phyloP scores from a whole-genome alignment of 2,888 invertebrate species.

The Lymantria dispar region DNA sequence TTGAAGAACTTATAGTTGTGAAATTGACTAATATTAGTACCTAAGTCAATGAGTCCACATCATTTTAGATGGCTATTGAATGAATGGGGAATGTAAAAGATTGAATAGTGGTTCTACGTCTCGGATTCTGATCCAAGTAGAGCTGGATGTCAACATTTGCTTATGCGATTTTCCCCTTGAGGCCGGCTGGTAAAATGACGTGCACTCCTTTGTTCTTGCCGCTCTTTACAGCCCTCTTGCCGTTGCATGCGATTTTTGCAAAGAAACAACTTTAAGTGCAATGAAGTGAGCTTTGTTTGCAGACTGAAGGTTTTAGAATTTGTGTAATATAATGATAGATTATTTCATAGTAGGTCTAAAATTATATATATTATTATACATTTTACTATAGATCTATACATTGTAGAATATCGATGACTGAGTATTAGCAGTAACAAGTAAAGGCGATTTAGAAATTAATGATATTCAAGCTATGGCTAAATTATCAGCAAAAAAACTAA shows the following conservation, averaged over 20 bases:
- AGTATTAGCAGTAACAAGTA: too few relatives aligned
- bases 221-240: constrained; percentile 48
- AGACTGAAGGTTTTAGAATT: background rate
- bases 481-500: too few relatives aligned
- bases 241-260: constrained; percentile 57
- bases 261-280: constrained; percentile 31
- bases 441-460: too few relatives aligned
- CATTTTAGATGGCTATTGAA: constrained; percentile 11
- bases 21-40: background rate
- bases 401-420: too few relatives aligned
- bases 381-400: too few relatives aligned
- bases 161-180: constrained; percentile 56
- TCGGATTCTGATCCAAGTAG: constrained; percentile 42
- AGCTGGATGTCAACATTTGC: constrained; percentile 74
- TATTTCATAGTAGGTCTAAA: too few relatives aligned
- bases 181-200: constrained; percentile 65
- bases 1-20: too few relatives aligned
- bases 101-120: constrained; percentile 34
- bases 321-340: too few relatives aligned
- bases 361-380: too few relatives aligned
- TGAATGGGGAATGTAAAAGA: constrained; percentile 21
- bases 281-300: constrained; percentile 21
- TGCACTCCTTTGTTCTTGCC: constrained; percentile 50
- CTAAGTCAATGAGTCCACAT: constrained; percentile 6
- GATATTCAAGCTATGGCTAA: too few relatives aligned